These are phyloP conservation scores for Poliocrania exsul DNA, from an alignment of 2,797 vertebrate species.

Conservation along the genomic window DNA sequence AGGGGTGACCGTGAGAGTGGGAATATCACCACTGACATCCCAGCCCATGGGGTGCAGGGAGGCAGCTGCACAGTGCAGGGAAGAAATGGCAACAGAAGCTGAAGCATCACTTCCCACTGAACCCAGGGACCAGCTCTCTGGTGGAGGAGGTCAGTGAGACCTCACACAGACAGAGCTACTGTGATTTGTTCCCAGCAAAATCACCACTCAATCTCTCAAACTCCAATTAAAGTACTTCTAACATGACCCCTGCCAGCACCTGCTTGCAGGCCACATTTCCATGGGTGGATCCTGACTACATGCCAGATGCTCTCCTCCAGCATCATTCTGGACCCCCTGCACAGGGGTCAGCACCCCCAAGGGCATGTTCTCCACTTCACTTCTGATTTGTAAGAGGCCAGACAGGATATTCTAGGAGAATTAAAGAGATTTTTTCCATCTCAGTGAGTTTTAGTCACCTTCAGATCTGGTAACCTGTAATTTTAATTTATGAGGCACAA, in stretches of 20 bases:
- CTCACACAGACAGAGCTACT: neutral
- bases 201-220: neutral
- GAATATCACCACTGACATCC: neutral
- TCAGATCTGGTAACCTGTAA: neutral
- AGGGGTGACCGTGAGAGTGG: neutral
- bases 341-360: neutral
- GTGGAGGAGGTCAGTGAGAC: neutral
- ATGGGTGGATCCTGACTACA: neutral
- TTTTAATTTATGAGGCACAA: neutral
- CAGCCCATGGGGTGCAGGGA: rapidly evolving
- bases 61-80: neutral
- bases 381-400: neutral
- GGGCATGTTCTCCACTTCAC: neutral
- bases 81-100: rapidly evolving
- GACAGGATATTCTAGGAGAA: neutral
- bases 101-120: neutral
- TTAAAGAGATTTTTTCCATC: neutral
- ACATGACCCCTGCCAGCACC: neutral
- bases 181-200: neutral
- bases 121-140: neutral
- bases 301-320: neutral
- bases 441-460: neutral
- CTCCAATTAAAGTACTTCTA: neutral
- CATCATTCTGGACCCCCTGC: neutral
- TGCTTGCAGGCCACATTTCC: neutral